Evolutionary conservation across 2,113 vertebrate species (phyloP).

Genomic region (Hemiscyllium ocellatum): DNA sequence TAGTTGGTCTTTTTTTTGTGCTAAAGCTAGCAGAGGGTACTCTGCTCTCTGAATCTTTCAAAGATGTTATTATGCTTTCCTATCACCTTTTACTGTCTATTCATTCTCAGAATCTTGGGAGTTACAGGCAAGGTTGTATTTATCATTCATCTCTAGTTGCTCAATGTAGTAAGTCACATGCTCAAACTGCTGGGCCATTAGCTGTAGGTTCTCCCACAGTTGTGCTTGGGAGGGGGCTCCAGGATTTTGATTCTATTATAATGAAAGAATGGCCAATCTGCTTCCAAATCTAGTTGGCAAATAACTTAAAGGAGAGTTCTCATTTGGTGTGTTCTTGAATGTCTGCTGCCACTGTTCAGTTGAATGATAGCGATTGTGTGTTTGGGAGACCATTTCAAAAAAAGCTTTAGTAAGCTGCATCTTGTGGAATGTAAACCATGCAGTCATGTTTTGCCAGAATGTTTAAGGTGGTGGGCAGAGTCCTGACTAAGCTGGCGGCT

Average conservation of each 20-base stretch:
- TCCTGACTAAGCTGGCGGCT: background rate
- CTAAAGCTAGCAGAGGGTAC: background rate
- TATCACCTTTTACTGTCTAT: background rate
- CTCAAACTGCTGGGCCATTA: background rate
- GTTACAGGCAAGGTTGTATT: background rate
- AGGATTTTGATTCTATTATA: background rate
- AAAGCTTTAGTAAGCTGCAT: too few relatives aligned
- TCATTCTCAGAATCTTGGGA: background rate
- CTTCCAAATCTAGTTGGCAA: background rate
- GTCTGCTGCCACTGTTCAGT: background rate
- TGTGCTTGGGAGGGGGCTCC: too few relatives aligned
- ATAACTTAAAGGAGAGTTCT: background rate
- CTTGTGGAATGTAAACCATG: background rate
- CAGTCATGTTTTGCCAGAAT: background rate
- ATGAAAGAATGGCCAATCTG: background rate
- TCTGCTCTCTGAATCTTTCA: background rate
- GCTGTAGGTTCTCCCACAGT: background rate
- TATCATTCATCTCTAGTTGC: background rate
- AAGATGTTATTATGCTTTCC: background rate
- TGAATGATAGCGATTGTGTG: background rate
- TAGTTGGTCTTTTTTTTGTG: background rate
- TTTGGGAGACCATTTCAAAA: background rate
- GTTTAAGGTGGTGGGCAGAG: background rate
- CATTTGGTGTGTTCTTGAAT: background rate
- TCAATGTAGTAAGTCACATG: background rate